Evolutionary conservation across 2,888 invertebrate species (phyloP).

Genomic region (Leptopilina drosophilae): DNA sequence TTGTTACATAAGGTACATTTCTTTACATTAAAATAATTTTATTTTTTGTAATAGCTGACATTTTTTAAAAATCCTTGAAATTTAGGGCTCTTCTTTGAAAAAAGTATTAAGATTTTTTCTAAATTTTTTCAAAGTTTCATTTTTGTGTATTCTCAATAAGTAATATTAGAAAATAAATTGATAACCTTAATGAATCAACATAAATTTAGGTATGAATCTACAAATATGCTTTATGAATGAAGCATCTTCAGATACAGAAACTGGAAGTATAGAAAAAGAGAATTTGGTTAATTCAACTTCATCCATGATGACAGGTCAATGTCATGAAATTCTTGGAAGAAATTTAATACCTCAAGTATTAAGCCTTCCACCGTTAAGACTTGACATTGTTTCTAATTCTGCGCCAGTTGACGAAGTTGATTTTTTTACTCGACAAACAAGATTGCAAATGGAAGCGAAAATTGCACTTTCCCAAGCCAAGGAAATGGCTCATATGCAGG

Average conservation of each 20-base stretch:
- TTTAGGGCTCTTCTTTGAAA: too few relatives aligned
- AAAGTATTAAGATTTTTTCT: too few relatives aligned
- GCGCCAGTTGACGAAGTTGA: conserved; percentile 82
- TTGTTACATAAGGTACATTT: too few relatives aligned
- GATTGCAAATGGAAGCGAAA: conserved; percentile 91
- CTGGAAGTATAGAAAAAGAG: conserved; percentile 86
- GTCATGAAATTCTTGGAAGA: conserved; percentile 56
- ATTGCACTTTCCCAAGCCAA: conserved; percentile 93
- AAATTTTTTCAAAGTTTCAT: too few relatives aligned
- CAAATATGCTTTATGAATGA: conserved; percentile 98
- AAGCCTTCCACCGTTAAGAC: conserved; percentile 71
- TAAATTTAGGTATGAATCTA: conserved; percentile 88
- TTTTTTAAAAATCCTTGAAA: too few relatives aligned
- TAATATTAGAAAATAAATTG: too few relatives aligned
- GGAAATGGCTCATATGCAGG: conserved; percentile 94
- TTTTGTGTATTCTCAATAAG: too few relatives aligned
- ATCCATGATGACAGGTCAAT: conserved; percentile 55
- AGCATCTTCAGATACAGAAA: conserved; percentile 90
- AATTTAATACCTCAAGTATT: conserved; percentile 66
- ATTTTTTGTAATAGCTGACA: too few relatives aligned
- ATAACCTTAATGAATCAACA: too few relatives aligned
- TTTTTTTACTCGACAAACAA: conserved; percentile 88
- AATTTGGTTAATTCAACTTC: conserved; percentile 59
- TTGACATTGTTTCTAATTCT: conserved; percentile 64
- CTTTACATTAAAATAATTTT: too few relatives aligned